A percentile compares a stretch with the other conserved stretches of the same genome.
Conservation (phyloP, 1,140 invertebrate species). For the Drosophila jambulina region DNA sequence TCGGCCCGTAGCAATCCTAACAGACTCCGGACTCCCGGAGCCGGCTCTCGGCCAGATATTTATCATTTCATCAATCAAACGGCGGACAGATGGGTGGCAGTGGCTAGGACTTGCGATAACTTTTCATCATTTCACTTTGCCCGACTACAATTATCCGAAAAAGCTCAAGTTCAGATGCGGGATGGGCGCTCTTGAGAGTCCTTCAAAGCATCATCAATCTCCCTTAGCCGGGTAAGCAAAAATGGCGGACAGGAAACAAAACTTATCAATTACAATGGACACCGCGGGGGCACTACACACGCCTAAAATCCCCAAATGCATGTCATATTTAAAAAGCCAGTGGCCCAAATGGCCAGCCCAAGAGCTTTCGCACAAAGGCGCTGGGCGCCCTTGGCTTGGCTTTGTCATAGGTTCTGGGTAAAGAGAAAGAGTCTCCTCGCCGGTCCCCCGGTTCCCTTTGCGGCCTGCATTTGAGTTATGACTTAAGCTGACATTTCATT, state of each 20-base stretch:
- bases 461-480: slow-evolving; percentile 79
- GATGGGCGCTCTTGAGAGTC: slow-evolving; percentile 40
- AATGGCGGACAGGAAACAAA: slow-evolving; percentile 56
- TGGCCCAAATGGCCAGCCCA: slow-evolving; percentile 37
- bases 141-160: slow-evolving; percentile 71
- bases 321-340: slow-evolving; percentile 81
- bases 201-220: slow-evolving; percentile 81
- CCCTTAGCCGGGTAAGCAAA: slow-evolving; percentile 70
- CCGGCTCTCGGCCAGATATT: slow-evolving; percentile 62
- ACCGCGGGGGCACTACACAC: slow-evolving; percentile 23
- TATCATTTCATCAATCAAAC: slow-evolving; percentile 83
- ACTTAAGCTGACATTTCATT: slow-evolving; percentile 85
- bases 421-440: slow-evolving; percentile 22
- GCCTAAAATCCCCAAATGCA: slow-evolving; percentile 75
- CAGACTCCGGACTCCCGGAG: slow-evolving; percentile 9
- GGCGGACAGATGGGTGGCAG: slow-evolving; percentile 41
- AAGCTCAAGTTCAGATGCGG: slow-evolving; percentile 48
- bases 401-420: slow-evolving; percentile 27
- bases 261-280: slow-evolving; percentile 81
- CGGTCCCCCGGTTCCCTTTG: slow-evolving; percentile 16
- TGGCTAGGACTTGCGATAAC: slow-evolving; percentile 50
- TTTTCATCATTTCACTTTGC: slow-evolving; percentile 76
- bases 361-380: slow-evolving; percentile 23
- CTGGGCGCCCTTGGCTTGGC: slow-evolving; percentile 24
- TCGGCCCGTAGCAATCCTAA: slow-evolving; percentile 56